Percentiles rank a stretch among this genome's conserved stretches.
These are phyloP conservation scores for Brachylomia viminalis DNA, from an alignment of 2,888 invertebrate genomes.

Conservation along the genomic window DNA sequence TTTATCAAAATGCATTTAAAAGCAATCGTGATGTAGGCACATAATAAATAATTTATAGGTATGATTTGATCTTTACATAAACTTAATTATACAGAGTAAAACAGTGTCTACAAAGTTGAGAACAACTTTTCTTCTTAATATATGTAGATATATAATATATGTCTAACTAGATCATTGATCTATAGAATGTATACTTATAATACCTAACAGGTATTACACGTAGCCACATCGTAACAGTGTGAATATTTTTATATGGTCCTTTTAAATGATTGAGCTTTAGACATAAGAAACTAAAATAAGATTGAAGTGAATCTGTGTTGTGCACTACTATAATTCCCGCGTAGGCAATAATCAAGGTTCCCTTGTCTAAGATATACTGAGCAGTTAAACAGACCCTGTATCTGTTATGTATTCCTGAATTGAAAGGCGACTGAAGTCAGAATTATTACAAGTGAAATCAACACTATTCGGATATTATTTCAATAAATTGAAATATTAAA, in stretches of 20 bases:
- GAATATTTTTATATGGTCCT: not conserved
- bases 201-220: slow-evolving; percentile 5
- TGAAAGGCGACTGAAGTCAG: not conserved
- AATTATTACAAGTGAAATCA: slow-evolving; percentile 2
- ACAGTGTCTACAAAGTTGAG: not conserved
- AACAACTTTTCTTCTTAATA: not conserved
- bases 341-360: not conserved
- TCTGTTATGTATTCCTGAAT: too few relatives aligned
- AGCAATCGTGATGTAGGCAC: slow-evolving; percentile 64
- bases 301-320: not conserved
- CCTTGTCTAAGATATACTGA: not conserved
- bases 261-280: not conserved
- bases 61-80: slow-evolving; percentile 43
- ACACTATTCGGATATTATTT: slow-evolving; percentile 8
- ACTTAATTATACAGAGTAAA: slow-evolving; percentile 14
- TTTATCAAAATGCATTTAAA: slow-evolving; percentile 71
- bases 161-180: not conserved
- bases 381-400: not conserved
- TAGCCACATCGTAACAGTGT: not conserved
- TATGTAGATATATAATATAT: not conserved
- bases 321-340: not conserved
- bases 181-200: not conserved
- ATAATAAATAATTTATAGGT: slow-evolving; percentile 37
- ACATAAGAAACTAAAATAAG: not conserved
- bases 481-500: slow-evolving; percentile 11